These are phyloP conservation scores for Macaria liturata DNA, from an alignment of 2,888 invertebrate genomes.

Conservation along the genomic window DNA sequence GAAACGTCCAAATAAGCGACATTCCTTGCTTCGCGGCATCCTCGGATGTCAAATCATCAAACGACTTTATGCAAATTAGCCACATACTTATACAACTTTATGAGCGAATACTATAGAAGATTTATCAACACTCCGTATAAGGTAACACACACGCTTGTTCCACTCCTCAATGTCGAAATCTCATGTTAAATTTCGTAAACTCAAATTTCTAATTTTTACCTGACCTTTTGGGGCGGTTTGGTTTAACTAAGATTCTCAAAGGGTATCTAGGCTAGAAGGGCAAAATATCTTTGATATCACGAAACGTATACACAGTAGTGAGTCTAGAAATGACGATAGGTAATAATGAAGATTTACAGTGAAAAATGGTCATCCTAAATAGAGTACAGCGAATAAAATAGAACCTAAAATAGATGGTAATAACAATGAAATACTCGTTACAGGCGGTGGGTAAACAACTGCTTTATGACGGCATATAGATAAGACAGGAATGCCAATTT, in stretches of 20 bases:
- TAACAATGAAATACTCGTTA: slow-evolving; percentile 53
- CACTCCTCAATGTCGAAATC: slow-evolving; percentile 50
- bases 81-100: slow-evolving; percentile 66
- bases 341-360: slow-evolving; percentile 33
- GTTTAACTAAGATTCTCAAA: too few species aligned
- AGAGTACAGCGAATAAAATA: slow-evolving; percentile 28
- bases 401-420: slow-evolving; percentile 42
- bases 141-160: slow-evolving; percentile 51
- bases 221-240: slow-evolving; percentile 6
- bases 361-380: slow-evolving; percentile 34
- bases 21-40: slow-evolving; percentile 61
- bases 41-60: slow-evolving; percentile 63
- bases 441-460: slow-evolving; percentile 56
- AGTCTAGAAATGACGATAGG: too few species aligned
- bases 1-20: slow-evolving; percentile 64
- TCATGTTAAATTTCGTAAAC: slow-evolving; percentile 50
- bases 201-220: slow-evolving; percentile 42
- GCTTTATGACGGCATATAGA: slow-evolving; percentile 62
- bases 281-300: too few species aligned
- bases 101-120: slow-evolving; percentile 57
- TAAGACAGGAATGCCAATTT: slow-evolving; percentile 76
- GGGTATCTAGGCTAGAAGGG: too few species aligned
- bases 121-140: slow-evolving; percentile 62
- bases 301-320: too few species aligned
- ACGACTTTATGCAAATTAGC: slow-evolving; percentile 71